These are phyloP conservation scores for Taphrorychus bicolor DNA, from an alignment of 2,888 invertebrate species.

Conservation along the genomic window DNA sequence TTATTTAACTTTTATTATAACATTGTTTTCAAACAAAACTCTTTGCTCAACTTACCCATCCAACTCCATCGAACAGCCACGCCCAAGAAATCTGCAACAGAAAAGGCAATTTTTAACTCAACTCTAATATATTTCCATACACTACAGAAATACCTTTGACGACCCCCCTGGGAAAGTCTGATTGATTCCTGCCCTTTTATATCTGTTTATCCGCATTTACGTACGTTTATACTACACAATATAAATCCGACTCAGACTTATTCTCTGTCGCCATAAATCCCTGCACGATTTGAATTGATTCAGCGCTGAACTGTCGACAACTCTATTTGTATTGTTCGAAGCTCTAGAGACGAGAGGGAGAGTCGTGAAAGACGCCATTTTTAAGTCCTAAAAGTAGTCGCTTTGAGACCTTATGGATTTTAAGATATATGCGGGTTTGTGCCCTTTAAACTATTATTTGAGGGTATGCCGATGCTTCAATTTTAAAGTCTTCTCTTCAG, in stretches of 20 bases:
- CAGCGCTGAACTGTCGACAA: neutral
- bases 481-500: too few species aligned
- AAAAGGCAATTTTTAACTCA: neutral
- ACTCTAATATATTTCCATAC: neutral
- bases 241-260: neutral
- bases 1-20: too few species aligned
- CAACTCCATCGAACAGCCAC: neutral
- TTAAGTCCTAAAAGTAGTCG: neutral
- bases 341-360: neutral
- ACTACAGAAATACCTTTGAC: neutral
- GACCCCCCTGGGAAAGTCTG: too few species aligned
- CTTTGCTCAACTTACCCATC: too few species aligned
- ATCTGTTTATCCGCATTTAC: neutral
- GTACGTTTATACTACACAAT: neutral
- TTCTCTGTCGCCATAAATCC: neutral
- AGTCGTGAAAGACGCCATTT: neutral
- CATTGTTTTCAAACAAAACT: too few species aligned
- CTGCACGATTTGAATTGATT: neutral
- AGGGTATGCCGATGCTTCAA: too few species aligned
- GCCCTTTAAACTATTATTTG: too few species aligned
- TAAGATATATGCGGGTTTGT: too few species aligned
- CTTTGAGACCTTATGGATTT: neutral
- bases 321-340: neutral
- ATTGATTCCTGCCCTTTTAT: neutral
- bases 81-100: conserved; percentile 6